phyloP scores from a whole-genome alignment of 30 jellyfish, hydroid and myxozoan species.

The Hydractinia symbiolongicarpus region DNA sequence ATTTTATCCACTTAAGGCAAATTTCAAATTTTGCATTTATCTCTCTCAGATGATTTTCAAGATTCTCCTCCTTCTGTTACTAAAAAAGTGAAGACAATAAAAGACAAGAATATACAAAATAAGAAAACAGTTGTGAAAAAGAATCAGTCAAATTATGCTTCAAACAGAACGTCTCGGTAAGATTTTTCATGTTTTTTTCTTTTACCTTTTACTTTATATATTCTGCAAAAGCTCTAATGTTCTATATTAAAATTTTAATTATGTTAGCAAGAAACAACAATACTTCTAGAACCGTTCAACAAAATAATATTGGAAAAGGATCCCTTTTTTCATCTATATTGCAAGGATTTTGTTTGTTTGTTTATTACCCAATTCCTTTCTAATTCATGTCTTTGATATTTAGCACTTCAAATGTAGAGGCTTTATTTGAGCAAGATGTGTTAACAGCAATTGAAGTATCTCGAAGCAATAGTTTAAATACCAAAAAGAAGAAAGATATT shows the following conservation, averaged over 20 bases:
- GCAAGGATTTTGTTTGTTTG: no score
- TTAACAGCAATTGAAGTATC: conserved; percentile 18
- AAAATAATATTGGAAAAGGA: no score
- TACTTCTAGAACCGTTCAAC: no score
- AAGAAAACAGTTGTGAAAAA: conserved; percentile 7
- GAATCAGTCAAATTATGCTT: neutral
- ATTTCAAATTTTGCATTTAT: neutral
- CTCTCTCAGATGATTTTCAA: conserved; percentile 27
- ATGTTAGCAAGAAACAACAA: no score
- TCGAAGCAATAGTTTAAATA: neutral
- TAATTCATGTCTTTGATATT: neutral
- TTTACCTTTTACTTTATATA: no score
- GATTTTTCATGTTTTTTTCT: no score
- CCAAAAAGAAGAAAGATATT: neutral
- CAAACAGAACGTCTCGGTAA: no score
- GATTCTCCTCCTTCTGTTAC: conserved; percentile 16
- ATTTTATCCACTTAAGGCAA: no score
- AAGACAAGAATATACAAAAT: neutral
- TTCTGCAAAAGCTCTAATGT: no score
- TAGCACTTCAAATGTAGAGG: conserved; percentile 26
- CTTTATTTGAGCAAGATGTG: conserved; percentile 12
- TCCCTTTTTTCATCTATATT: no score
- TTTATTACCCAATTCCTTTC: no score
- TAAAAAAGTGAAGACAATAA: neutral
- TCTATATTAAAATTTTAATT: no score